Conservation (phyloP, 2,888 invertebrate genomes). For the Fissipunctia ypsillon region DNA sequence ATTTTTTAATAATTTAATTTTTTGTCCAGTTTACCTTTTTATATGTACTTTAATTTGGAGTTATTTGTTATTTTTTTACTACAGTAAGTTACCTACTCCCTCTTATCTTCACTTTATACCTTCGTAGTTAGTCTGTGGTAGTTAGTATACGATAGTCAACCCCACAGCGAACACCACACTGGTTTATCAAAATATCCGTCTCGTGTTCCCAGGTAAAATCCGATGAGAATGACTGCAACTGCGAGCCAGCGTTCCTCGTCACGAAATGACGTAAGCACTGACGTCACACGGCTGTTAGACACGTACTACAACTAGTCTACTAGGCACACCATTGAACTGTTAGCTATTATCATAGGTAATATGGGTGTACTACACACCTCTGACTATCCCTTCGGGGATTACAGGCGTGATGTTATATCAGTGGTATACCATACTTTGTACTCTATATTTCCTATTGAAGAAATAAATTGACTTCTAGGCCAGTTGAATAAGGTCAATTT, state of each 20-base stretch:
- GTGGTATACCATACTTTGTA: not conserved
- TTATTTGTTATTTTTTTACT: not conserved
- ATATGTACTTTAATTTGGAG: not conserved
- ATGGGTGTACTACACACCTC: not conserved
- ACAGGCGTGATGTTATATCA: not conserved
- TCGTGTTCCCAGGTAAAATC: slow-evolving; percentile 77
- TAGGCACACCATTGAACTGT: slow-evolving; percentile 6
- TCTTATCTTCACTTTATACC: too few species aligned
- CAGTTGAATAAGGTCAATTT: slow-evolving; percentile 6
- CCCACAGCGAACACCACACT: not conserved
- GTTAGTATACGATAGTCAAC: not conserved
- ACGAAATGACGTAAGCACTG: slow-evolving; percentile 49
- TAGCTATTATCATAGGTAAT: not conserved
- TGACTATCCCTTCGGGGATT: too few species aligned
- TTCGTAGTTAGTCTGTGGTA: not conserved
- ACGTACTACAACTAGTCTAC: slow-evolving; percentile 24
- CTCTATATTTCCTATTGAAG: not conserved
- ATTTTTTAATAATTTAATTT: too few species aligned
- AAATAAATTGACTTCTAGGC: slow-evolving; percentile 10
- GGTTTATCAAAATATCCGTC: not conserved
- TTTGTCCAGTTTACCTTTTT: not conserved
- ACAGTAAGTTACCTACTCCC: not conserved
- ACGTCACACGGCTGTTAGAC: slow-evolving; percentile 19
- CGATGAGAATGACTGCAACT: slow-evolving; percentile 83
- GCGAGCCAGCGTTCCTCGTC: slow-evolving; percentile 79